Evolutionary conservation across 2,113 vertebrate genomes (phyloP).

Genomic region (Laterallus jamaicensis): DNA sequence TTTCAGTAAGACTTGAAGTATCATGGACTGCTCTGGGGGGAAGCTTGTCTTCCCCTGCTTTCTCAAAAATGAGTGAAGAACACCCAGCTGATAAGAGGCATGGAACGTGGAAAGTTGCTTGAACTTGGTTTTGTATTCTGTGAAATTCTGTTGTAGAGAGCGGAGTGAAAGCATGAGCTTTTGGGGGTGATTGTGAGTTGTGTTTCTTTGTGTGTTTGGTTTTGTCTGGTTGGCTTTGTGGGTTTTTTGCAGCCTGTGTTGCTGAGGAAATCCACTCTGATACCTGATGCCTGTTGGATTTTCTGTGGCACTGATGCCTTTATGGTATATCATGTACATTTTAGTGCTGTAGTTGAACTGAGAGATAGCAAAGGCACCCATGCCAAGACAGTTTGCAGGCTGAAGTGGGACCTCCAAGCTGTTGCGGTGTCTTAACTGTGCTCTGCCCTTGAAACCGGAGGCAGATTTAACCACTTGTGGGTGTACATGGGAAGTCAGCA

Average conservation of each 20-base stretch:
- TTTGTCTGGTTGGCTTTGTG: background rate
- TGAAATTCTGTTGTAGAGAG: background rate
- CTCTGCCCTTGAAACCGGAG: background rate
- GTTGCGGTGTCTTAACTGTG: background rate
- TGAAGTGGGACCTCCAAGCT: background rate
- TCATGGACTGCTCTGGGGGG: background rate
- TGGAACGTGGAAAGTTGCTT: background rate
- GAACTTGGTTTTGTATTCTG: background rate
- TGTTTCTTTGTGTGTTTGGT: fast-evolving
- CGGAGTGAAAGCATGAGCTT: background rate
- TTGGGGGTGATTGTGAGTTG: background rate
- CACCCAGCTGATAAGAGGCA: background rate
- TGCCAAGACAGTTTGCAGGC: background rate
- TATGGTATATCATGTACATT: background rate
- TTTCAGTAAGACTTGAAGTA: background rate
- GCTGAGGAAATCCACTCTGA: background rate
- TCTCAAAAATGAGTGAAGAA: background rate
- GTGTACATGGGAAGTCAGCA: background rate
- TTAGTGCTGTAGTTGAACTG: background rate
- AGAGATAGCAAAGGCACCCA: background rate
- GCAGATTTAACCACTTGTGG: background rate
- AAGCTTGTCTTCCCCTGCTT: background rate
- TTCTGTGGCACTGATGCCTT: background rate
- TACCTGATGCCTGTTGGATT: background rate
- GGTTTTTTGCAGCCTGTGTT: background rate